Conservation (phyloP, 2,113 vertebrate species). For the Orcinus orca region DNA sequence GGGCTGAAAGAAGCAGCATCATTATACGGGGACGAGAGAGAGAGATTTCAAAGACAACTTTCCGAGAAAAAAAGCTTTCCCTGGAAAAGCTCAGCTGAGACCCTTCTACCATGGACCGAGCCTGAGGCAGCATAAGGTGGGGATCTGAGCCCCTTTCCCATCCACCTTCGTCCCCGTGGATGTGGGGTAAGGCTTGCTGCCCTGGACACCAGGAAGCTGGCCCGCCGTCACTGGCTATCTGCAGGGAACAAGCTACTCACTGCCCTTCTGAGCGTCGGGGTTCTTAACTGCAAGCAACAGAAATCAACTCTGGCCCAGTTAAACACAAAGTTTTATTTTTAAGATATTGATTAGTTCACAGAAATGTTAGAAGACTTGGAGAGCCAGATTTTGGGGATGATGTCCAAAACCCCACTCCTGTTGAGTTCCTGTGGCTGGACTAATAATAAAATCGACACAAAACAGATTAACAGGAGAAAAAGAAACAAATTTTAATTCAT, state of each 20-base stretch:
- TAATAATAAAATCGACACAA: background rate
- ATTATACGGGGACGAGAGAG: background rate
- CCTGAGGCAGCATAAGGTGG: background rate
- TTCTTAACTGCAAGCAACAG: background rate
- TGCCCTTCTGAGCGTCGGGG: background rate
- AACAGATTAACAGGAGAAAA: background rate
- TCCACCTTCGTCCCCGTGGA: background rate
- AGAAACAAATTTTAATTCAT: background rate
- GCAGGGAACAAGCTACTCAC: background rate
- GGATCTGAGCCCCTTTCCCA: background rate
- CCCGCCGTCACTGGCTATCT: background rate
- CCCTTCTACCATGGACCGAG: background rate
- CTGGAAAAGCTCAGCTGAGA: slow-evolving; percentile 27
- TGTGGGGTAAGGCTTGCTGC: background rate
- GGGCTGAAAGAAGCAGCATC: slow-evolving; percentile 63
- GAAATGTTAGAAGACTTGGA: background rate
- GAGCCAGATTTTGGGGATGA: background rate
- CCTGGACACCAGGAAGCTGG: background rate
- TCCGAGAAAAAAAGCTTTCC: background rate
- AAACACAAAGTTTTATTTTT: background rate
- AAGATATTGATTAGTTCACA: background rate
- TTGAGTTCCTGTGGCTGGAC: background rate
- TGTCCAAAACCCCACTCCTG: background rate
- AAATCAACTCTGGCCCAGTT: background rate
- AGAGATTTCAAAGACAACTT: slow-evolving; percentile 37